Conservation (phyloP, 2,888 invertebrate species). For the Agonopterix arenella region DNA sequence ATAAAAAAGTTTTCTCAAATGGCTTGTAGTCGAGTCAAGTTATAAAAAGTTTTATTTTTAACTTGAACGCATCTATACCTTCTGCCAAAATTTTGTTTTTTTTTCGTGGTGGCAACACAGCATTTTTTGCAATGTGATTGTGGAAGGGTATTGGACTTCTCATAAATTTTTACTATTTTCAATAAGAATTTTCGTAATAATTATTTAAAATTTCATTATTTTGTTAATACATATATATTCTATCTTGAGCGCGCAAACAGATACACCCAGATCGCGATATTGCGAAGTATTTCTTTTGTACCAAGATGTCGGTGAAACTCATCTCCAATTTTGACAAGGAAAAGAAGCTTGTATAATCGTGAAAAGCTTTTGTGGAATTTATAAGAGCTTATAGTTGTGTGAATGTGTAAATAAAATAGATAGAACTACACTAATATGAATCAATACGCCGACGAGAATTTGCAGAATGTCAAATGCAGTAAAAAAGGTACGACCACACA, state of each 20-base stretch:
- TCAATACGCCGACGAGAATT: constrained; percentile 57
- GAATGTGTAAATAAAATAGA: constrained; percentile 66
- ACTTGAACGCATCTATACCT: constrained; percentile 7
- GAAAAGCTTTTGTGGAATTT: constrained; percentile 41
- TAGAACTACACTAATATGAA: constrained; percentile 61
- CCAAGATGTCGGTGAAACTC: constrained; percentile 74
- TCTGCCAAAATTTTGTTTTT: constrained; percentile 4
- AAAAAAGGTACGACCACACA: constrained; percentile 55
- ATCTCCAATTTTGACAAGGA: constrained; percentile 66
- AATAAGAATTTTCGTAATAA: constrained; percentile 45
- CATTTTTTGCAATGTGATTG: constrained; percentile 70
- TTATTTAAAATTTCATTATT: constrained; percentile 32
- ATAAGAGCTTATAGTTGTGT: constrained; percentile 52
- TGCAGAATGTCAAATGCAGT: constrained; percentile 61
- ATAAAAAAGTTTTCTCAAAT: too few species aligned
- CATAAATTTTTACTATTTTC: constrained; percentile 42
- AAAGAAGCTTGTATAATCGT: constrained; percentile 55
- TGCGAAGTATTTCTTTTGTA: constrained; percentile 44
- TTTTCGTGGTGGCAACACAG: constrained; percentile 23
- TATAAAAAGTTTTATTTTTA: not conserved
- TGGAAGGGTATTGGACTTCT: constrained; percentile 44
- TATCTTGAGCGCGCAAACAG: constrained; percentile 26
- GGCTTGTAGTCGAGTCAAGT: too few species aligned
- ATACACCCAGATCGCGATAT: constrained; percentile 31
- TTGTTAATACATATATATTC: constrained; percentile 28